These are phyloP conservation scores for Volucella bombylans DNA, from an alignment of 2,888 invertebrate genomes.

Conservation along the genomic window DNA sequence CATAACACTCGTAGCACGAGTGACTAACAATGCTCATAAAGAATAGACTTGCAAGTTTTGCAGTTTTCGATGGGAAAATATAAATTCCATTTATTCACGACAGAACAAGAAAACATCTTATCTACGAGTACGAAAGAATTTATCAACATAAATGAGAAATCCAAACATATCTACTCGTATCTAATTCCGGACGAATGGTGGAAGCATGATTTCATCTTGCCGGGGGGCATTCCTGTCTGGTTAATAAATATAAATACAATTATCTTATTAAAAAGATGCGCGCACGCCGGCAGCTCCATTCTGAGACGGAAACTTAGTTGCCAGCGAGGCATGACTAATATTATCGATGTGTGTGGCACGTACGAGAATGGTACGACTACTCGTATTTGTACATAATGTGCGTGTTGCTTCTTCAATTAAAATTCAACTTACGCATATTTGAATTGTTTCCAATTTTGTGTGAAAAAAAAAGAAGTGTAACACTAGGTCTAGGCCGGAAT, in stretches of 20 bases:
- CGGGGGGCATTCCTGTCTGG: slow-evolving; percentile 15
- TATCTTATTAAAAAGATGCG: slow-evolving; percentile 14
- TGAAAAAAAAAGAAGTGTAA: slow-evolving; percentile 46
- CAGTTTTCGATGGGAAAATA: too few species aligned
- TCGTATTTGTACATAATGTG: background rate
- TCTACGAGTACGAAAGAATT: background rate
- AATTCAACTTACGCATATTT: slow-evolving; percentile 33
- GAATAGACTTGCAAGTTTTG: too few species aligned
- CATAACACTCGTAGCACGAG: too few species aligned
- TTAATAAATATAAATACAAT: slow-evolving; percentile 29
- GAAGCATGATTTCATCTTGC: slow-evolving; percentile 22
- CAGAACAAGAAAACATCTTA: too few species aligned
- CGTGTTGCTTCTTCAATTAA: slow-evolving; percentile 35
- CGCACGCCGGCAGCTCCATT: background rate
- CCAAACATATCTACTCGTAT: background rate
- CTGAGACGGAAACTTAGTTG: background rate
- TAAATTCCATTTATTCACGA: too few species aligned
- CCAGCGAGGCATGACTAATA: slow-evolving; percentile 5
- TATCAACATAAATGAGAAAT: slow-evolving; percentile 1
- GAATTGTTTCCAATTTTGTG: slow-evolving; percentile 48
- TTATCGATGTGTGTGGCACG: background rate
- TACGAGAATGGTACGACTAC: too few species aligned
- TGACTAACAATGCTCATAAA: too few species aligned
- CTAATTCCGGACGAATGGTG: background rate
- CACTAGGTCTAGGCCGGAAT: slow-evolving; percentile 57